These are phyloP conservation scores for Urocolius indicus DNA, from an alignment of 2,113 vertebrate species.

Conservation along the genomic window DNA sequence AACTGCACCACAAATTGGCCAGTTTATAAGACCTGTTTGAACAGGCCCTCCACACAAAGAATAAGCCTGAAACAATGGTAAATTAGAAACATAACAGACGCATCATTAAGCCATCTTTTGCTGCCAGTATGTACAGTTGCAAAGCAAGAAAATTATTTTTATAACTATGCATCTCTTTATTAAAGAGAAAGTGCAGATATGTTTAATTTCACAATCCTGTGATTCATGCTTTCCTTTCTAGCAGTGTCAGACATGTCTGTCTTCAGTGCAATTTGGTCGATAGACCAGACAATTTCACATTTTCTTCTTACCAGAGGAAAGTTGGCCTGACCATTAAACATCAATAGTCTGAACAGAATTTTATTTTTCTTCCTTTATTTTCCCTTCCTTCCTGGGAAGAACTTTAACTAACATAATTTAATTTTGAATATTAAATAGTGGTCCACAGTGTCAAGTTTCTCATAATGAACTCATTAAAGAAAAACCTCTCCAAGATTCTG, in stretches of 20 bases:
- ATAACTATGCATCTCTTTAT: background rate
- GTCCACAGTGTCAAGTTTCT: background rate
- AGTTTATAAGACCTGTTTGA: background rate
- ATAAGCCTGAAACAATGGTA: background rate
- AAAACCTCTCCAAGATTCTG: background rate
- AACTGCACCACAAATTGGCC: background rate
- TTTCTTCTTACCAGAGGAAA: constrained; percentile 1
- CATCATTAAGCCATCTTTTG: background rate
- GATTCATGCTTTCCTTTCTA: background rate
- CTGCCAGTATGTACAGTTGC: background rate
- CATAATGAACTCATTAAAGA: background rate
- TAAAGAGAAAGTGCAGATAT: constrained; percentile 1
- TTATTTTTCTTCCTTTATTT: background rate
- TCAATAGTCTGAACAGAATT: background rate
- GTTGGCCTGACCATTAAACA: background rate
- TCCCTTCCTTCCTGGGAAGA: background rate
- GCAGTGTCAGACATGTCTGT: background rate
- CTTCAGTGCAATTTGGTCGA: background rate
- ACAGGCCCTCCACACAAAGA: background rate
- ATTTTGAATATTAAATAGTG: background rate
- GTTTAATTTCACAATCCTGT: background rate
- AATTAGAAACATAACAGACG: constrained; percentile 35
- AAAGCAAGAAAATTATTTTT: background rate
- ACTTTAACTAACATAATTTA: background rate
- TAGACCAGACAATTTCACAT: background rate